Percentiles rank a stretch among this genome's conserved stretches.
Conservation (phyloP, 1,140 invertebrate species). For the Drosophila busckii region DNA sequence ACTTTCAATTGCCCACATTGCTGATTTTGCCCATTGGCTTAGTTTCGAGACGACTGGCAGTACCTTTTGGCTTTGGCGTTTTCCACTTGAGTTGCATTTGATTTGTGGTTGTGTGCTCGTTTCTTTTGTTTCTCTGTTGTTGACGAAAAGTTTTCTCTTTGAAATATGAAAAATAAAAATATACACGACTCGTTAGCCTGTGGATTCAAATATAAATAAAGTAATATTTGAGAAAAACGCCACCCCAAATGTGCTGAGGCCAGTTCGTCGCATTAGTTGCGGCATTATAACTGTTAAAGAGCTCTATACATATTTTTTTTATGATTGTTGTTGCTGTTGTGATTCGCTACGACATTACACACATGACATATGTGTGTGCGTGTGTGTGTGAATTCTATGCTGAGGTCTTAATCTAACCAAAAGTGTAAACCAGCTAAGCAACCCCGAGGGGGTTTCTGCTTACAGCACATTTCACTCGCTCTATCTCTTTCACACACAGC, state of each 20-base stretch:
- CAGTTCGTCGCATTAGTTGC: slow-evolving; percentile 55
- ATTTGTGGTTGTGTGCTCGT: slow-evolving; percentile 32
- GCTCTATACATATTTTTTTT: slow-evolving; percentile 46
- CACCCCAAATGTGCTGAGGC: slow-evolving; percentile 60
- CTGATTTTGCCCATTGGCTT: not conserved
- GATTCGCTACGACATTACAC: slow-evolving; percentile 70
- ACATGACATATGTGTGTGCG: slow-evolving; percentile 2
- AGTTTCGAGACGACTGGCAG: slow-evolving; percentile 15
- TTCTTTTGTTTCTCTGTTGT: not conserved
- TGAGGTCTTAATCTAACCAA: slow-evolving; percentile 78
- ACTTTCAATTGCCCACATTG: slow-evolving; percentile 4
- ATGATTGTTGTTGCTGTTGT: slow-evolving; percentile 75
- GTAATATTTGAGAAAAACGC: slow-evolving; percentile 77
- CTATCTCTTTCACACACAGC: not conserved
- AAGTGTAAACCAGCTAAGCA: slow-evolving; percentile 52
- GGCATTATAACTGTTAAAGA: slow-evolving; percentile 63
- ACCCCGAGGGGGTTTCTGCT: slow-evolving; percentile 57
- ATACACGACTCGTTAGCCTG: too few species aligned
- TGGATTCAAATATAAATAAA: slow-evolving; percentile 78
- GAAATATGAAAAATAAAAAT: slow-evolving; percentile 8
- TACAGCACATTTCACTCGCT: slow-evolving; percentile 21
- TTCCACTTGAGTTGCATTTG: slow-evolving; percentile 51
- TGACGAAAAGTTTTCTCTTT: slow-evolving; percentile 32
- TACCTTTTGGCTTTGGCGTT: slow-evolving; percentile 52
- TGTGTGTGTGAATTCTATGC: slow-evolving; percentile 15